Conservation (phyloP, 2,797 vertebrate species). For the Oryzias sinensis region DNA sequence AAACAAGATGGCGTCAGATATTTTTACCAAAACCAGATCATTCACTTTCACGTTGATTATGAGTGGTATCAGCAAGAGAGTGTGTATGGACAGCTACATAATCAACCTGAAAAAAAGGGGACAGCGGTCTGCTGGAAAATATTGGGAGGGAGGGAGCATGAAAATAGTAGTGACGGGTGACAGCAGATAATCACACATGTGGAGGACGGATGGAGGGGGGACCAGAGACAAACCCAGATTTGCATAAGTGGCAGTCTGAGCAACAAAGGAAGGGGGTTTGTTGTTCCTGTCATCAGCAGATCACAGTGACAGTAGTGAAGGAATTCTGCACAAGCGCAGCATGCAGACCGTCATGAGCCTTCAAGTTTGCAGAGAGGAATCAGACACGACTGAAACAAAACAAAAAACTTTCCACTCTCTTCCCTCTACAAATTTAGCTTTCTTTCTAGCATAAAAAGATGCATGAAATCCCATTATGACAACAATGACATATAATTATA, state of each 20-base stretch:
- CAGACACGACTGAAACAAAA: slow-evolving; percentile 3
- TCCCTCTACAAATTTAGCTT: not conserved
- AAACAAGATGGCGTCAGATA: no score
- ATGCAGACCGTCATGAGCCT: slow-evolving; percentile 6
- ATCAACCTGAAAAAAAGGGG: slow-evolving; percentile 19
- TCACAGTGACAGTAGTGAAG: slow-evolving; percentile 36
- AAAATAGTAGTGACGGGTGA: slow-evolving; percentile 57
- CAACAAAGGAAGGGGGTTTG: slow-evolving; percentile 23
- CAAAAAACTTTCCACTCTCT: not conserved
- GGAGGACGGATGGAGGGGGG: no score
- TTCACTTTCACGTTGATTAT: no score
- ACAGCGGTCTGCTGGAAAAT: slow-evolving; percentile 31
- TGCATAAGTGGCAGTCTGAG: no score
- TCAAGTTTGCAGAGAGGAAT: slow-evolving; percentile 14
- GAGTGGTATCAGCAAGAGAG: not conserved
- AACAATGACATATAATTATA: not conserved
- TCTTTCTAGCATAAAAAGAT: not conserved
- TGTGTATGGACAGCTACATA: slow-evolving; percentile 24
- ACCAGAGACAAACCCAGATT: no score
- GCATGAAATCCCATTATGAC: not conserved
- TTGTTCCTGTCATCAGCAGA: slow-evolving; percentile 39
- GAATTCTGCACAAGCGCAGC: slow-evolving; percentile 25
- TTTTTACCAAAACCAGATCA: no score
- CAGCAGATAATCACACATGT: slow-evolving; percentile 6
- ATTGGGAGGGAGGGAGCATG: slow-evolving; percentile 21